phyloP scores from a whole-genome alignment of 1,140 invertebrate genomes.

The Magallana ariakensis region DNA sequence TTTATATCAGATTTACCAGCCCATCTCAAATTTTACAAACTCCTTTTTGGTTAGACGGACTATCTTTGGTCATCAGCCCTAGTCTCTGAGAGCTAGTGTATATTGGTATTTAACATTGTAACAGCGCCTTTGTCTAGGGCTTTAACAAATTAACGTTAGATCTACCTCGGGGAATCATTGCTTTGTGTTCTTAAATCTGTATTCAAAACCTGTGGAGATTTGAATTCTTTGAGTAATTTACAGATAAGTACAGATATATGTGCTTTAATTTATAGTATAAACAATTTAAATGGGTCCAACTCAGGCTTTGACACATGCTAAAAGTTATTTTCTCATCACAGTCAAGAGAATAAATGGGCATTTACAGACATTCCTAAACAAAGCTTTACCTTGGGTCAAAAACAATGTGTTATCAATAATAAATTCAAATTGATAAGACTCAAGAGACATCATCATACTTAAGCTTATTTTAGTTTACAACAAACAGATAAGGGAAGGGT shows the following conservation, averaged over 20 bases:
- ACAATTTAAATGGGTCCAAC: constrained; percentile 1
- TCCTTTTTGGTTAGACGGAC: not conserved
- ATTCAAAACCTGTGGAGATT: constrained; percentile 18
- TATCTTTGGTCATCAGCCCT: constrained; percentile 22
- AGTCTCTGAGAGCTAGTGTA: not conserved
- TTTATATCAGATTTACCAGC: constrained; percentile 37
- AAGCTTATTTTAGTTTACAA: not conserved
- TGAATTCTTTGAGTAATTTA: not conserved
- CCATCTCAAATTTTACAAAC: not conserved
- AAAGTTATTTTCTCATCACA: constrained; percentile 29
- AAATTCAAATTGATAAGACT: not conserved
- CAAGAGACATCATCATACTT: not conserved
- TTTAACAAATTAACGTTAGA: constrained; percentile 25
- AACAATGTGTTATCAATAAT: not conserved
- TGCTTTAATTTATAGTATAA: constrained; percentile 20
- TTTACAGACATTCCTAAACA: not conserved
- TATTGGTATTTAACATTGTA: constrained; percentile 39
- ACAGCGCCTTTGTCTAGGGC: constrained; percentile 8
- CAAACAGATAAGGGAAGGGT: not conserved
- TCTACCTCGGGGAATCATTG: not conserved
- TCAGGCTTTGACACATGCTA: not conserved
- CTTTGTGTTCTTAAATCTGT: constrained; percentile 32
- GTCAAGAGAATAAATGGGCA: not conserved
- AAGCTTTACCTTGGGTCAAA: not conserved
- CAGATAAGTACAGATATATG: constrained; percentile 25